These are phyloP conservation scores for Campylorhamphus procurvoides DNA, from an alignment of 2,113 vertebrate genomes.

Conservation along the genomic window DNA sequence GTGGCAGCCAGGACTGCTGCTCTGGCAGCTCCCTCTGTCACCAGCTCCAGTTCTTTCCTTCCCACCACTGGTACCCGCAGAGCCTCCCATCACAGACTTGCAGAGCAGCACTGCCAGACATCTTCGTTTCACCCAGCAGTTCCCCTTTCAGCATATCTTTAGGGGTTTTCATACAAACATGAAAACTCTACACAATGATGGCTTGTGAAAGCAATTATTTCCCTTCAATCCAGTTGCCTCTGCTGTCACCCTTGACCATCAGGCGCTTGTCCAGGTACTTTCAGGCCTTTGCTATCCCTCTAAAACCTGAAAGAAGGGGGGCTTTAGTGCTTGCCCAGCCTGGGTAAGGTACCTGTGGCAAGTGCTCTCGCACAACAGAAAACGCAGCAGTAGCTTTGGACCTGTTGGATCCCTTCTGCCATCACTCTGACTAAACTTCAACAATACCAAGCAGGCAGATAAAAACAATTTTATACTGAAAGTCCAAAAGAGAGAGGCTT, in stretches of 20 bases:
- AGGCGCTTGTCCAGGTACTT: background rate
- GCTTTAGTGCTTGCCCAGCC: background rate
- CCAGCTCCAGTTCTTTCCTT: background rate
- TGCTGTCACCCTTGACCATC: background rate
- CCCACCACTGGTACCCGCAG: background rate
- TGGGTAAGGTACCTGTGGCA: background rate
- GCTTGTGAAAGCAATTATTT: background rate
- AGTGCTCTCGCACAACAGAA: background rate
- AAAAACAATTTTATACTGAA: background rate
- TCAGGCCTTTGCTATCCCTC: background rate
- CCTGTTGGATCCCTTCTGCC: background rate
- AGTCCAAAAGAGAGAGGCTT: background rate
- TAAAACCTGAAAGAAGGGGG: background rate
- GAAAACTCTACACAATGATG: background rate
- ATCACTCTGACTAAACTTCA: background rate
- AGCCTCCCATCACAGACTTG: background rate
- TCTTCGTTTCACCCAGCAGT: background rate
- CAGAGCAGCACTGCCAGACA: background rate
- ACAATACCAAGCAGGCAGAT: background rate
- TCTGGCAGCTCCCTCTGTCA: background rate
- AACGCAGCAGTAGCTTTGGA: background rate
- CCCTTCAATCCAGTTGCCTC: accelerated
- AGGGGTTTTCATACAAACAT: background rate
- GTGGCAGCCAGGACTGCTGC: background rate
- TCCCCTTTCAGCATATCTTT: background rate